Evolutionary conservation across 2,797 vertebrate species (phyloP), one percentile per base, ranked within the genome.

Genomic region (Eupleurogrammus muticus): DNA sequence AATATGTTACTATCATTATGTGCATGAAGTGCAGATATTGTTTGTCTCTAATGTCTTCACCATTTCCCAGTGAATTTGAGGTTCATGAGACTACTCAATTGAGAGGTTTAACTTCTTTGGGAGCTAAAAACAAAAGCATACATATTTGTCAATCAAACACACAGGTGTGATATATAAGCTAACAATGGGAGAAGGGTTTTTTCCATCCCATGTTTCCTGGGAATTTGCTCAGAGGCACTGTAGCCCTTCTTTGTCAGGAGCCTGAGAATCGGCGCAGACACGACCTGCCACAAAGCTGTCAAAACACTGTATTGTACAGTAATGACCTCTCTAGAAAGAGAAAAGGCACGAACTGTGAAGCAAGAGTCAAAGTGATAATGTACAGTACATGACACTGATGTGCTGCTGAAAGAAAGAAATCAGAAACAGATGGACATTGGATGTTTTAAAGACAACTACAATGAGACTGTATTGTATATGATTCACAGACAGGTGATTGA

Each of bases 141-240:
- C 5, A 60, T 20, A 66, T 73, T 62, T 46, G 47, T 47, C 58
- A 46, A 79, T 52, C 52, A 80, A 42, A 60, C 60, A 58, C 62
- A 78, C 75, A 79, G 72, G 62, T 85, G 77, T 23, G 21, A 83
- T 74, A 57, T 32, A 54, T 42, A 67, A 74, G 63, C 58, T 47
- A 53, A 65, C 32, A 47, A 50, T 5, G 2, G 65, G 49, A 68
- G 36, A 66, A 44, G n/a, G 8, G 59, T 46, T 47, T 78, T 59
- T 75, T 81, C 61, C 56, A 74, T 76, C 73, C 66, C 46, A 12
- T 62, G 66, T 57, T 80, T 82, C 36, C 59, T 67, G 44, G 79
- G 77, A 87, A 88, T 85, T 75, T 67, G 68, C 70, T 67, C 55
- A 52, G 73, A 85, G 77, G 74, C 66, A 58, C 38, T 51, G 64